Conservation (phyloP, 2,797 vertebrate genomes). For the Rousettus madagascariensis region DNA sequence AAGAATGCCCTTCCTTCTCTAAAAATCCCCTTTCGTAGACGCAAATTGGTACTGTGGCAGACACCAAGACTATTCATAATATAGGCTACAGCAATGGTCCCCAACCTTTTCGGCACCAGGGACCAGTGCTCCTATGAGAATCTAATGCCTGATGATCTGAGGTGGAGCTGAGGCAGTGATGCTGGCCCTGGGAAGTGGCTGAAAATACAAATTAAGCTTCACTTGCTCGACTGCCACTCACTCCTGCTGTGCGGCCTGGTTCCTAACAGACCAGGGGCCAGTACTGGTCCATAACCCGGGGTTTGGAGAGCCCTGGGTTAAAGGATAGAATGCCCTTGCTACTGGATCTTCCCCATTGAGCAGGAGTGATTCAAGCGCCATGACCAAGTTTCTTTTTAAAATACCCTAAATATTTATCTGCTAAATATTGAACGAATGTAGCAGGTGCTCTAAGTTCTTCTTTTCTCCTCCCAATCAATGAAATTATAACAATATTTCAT, state of each 20-base stretch:
- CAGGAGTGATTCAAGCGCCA: neutral
- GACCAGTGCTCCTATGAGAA: too few species aligned
- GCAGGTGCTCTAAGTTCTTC: neutral
- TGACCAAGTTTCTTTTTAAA: neutral
- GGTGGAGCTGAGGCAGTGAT: too few species aligned
- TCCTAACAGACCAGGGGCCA: too few species aligned
- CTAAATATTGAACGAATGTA: neutral
- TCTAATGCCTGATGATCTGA: too few species aligned
- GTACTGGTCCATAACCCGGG: too few species aligned
- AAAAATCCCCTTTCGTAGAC: neutral
- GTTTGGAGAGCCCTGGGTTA: too few species aligned
- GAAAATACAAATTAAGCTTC: too few species aligned
- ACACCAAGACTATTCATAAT: neutral
- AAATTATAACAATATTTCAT: constrained; percentile 17
- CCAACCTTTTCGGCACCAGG: too few species aligned
- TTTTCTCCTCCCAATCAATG: neutral
- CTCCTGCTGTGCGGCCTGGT: too few species aligned
- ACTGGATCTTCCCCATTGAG: neutral
- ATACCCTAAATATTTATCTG: neutral
- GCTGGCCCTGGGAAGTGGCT: too few species aligned
- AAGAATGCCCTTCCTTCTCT: neutral
- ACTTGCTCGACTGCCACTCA: too few species aligned
- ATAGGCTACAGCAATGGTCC: too few species aligned
- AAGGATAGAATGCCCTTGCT: neutral
- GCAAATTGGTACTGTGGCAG: neutral